A percentile compares a stretch with the other conserved stretches of the same genome.
Conservation (phyloP, 2,797 vertebrate species). For the Chromis chromis region DNA sequence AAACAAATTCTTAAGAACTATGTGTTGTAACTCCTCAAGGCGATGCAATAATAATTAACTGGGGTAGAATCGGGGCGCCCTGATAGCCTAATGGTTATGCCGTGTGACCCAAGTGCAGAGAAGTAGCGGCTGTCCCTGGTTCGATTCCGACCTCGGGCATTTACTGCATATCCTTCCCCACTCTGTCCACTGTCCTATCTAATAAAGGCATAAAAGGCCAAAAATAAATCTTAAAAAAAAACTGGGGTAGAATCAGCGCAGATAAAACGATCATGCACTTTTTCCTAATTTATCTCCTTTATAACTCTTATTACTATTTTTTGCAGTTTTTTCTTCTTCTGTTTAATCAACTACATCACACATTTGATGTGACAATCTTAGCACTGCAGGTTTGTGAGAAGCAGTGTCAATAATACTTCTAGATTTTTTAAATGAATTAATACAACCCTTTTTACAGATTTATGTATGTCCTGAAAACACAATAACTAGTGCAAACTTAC, state of each 20-base stretch:
- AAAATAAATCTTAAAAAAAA: too few relatives aligned
- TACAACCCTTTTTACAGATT: not conserved
- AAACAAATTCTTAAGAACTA: conserved; percentile 34
- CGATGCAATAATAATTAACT: conserved; percentile 10
- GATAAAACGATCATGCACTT: not conserved
- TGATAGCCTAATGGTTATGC: too few relatives aligned
- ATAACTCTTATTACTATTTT: not conserved
- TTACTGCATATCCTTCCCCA: too few relatives aligned
- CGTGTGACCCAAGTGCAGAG: too few relatives aligned
- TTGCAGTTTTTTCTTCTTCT: not conserved
- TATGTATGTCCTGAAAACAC: not conserved
- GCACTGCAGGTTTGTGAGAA: not conserved
- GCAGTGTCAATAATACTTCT: not conserved
- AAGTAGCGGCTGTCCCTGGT: too few relatives aligned
- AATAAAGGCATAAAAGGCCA: too few relatives aligned
- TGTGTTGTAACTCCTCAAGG: conserved; percentile 14
- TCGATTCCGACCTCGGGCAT: too few relatives aligned
- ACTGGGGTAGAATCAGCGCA: conserved; percentile 6
- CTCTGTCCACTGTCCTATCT: too few relatives aligned
- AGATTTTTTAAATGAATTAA: not conserved
- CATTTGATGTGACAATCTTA: conserved; percentile 8
- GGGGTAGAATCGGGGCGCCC: conserved; percentile 14
- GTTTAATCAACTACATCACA: not conserved
- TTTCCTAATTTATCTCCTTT: not conserved
- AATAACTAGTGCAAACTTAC: not conserved